Evolutionary conservation across 2,888 invertebrate genomes (phyloP).

Genomic region (Leptothorax acervorum): DNA sequence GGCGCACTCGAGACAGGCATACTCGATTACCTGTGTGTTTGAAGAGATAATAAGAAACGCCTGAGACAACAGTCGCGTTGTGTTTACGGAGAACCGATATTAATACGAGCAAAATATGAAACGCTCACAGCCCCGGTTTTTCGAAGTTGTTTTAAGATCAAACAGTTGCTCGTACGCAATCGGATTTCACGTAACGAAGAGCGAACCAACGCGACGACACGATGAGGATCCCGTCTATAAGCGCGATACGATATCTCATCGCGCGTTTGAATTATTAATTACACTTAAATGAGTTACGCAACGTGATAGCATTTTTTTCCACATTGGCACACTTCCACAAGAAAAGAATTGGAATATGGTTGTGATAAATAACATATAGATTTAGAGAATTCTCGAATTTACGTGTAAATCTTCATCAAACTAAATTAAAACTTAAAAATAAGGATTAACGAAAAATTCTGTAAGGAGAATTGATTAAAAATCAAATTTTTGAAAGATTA

Average conservation of each 20-base stretch:
- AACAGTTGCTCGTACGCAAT: constrained; percentile 35
- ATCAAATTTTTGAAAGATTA: neutral
- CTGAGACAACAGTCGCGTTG: constrained; percentile 35
- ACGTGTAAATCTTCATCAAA: neutral
- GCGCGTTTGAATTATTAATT: constrained; percentile 26
- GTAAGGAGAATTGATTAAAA: neutral
- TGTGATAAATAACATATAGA: neutral
- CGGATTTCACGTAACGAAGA: neutral
- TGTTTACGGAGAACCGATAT: constrained; percentile 38
- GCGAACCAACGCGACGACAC: neutral
- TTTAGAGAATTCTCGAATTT: neutral
- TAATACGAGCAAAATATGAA: constrained; percentile 26
- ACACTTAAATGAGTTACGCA: neutral
- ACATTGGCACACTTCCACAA: too few relatives aligned
- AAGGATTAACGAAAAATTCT: neutral
- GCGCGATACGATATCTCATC: neutral
- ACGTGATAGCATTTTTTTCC: neutral
- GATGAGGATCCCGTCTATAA: neutral
- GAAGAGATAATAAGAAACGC: constrained; percentile 48
- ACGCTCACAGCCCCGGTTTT: constrained; percentile 18
- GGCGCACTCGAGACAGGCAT: constrained; percentile 24
- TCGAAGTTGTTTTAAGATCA: constrained; percentile 44
- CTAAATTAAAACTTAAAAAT: neutral
- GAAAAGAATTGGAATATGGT: neutral
- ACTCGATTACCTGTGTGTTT: constrained; percentile 50